Evolutionary conservation across 1,140 invertebrate genomes (phyloP).

Genomic region (Hetaerina americana): DNA sequence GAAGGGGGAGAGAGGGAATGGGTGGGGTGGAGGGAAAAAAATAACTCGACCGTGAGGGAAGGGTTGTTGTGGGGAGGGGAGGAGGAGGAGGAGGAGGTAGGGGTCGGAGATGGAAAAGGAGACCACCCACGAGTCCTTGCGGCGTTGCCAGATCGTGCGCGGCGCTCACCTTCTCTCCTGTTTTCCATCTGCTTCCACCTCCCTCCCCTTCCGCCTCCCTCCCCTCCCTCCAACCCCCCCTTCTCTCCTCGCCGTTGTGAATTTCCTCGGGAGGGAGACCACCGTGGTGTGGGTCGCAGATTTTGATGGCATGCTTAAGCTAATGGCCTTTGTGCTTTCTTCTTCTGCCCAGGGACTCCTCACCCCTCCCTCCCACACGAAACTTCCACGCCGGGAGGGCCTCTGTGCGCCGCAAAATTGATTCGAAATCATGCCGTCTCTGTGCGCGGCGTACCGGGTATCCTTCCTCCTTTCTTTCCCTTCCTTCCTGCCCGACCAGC

Average conservation of each 20-base stretch:
- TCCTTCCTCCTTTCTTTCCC: background rate
- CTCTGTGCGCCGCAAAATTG: background rate
- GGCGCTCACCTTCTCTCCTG: background rate
- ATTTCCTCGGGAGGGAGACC: background rate
- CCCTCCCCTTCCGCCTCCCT: background rate
- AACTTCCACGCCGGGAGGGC: too few species aligned
- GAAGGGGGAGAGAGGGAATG: background rate
- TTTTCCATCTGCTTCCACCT: background rate
- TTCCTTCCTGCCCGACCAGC: background rate
- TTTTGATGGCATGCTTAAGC: background rate
- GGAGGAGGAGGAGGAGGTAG: background rate
- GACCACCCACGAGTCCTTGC: background rate
- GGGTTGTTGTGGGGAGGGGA: background rate
- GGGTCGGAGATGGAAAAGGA: background rate
- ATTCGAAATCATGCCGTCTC: background rate
- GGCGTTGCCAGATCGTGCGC: background rate
- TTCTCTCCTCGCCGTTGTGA: background rate
- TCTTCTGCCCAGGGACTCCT: background rate
- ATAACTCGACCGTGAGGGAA: too few species aligned
- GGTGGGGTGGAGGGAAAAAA: background rate
- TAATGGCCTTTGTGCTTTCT: background rate
- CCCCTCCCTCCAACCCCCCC: background rate
- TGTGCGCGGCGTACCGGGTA: background rate
- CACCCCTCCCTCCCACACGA: background rate
- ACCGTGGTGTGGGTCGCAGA: background rate